A percentile compares a stretch with the other conserved stretches of the same genome.
Evolutionary conservation across 1,140 invertebrate genomes (phyloP).

Genomic region (Sminthurides bifidus): DNA sequence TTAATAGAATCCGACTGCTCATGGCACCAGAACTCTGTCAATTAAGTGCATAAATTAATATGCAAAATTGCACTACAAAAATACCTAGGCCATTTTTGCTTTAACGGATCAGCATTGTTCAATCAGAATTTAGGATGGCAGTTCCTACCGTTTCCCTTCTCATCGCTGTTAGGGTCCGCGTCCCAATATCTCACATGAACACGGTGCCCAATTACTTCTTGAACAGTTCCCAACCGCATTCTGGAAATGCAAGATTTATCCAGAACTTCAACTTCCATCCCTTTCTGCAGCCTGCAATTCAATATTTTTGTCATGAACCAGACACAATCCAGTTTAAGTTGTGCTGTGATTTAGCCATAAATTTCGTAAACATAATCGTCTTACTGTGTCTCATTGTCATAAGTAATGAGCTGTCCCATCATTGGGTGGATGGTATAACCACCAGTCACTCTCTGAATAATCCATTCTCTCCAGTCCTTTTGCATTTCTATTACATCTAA

Average conservation of each 20-base stretch:
- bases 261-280: constrained; percentile 80
- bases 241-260: constrained; percentile 89
- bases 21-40: constrained; percentile 76
- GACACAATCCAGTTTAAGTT: neutral
- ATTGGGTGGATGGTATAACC: constrained; percentile 4
- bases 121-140: neutral
- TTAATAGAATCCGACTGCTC: constrained; percentile 87
- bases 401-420: neutral
- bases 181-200: constrained; percentile 83
- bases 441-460: constrained; percentile 5
- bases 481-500: neutral
- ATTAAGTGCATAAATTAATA: neutral
- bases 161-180: constrained; percentile 42
- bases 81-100: neutral
- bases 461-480: constrained; percentile 3
- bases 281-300: constrained; percentile 39
- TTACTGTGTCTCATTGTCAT: constrained; percentile 6
- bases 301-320: neutral
- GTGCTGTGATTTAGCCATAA: neutral
- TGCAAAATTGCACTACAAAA: neutral
- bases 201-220: constrained; percentile 79
- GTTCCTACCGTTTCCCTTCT: constrained; percentile 47
- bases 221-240: constrained; percentile 77
- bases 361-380: neutral
- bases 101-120: neutral